Evolutionary conservation across 2,888 invertebrate species (phyloP), one percentile per base, ranked within the genome.

Genomic region (Allacma fusca): DNA sequence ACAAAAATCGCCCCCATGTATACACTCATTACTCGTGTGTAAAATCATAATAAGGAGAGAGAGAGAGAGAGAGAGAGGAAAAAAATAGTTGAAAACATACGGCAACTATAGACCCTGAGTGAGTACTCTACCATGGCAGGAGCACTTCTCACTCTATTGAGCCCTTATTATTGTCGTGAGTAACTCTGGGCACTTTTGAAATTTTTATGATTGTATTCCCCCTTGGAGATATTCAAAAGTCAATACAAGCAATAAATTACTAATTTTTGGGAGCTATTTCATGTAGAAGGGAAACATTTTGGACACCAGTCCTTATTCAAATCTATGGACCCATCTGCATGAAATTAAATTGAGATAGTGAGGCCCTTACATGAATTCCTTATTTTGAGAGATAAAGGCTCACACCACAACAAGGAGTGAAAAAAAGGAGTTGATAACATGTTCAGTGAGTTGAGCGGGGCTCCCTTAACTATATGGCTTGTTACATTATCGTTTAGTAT

Each of bases 171-270:
- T 28, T 19, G 24, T 65, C 62, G 26, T 62, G 26, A 65, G 29
- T 65, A 13, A 65, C 26, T 65, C 19, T 24, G 29, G 29, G 19
- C 16, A 65, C 62, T 24, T 28, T 26, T 65, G 28, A 65, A 24
- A 65, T 26, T 65, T 65, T 28, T 28, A 65, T 65, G 62, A 26
- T n/a, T 65, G 1, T 65, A 4, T 24, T 28, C 28, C 29, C 65
- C 65, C 65, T 62, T 62, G 2, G 50, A 50, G 50, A 16, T 19
- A 12, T 50, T 28, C 19, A 19, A 28, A 24, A 65, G 65, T 65
- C 65, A 65, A 65, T 65, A 65, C 29, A 29, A 65, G 65, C 65
- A 28, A 65, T 65, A 65, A 65, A 65, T 65, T 65, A n/a, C n/a
- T n/a, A 65, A 65, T 50, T 50, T 34, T 50, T 50, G 50, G 16